Evolutionary conservation across 1,140 invertebrate species (phyloP), one percentile per base, ranked within the genome.

Genomic region (Aphidius gifuensis): DNA sequence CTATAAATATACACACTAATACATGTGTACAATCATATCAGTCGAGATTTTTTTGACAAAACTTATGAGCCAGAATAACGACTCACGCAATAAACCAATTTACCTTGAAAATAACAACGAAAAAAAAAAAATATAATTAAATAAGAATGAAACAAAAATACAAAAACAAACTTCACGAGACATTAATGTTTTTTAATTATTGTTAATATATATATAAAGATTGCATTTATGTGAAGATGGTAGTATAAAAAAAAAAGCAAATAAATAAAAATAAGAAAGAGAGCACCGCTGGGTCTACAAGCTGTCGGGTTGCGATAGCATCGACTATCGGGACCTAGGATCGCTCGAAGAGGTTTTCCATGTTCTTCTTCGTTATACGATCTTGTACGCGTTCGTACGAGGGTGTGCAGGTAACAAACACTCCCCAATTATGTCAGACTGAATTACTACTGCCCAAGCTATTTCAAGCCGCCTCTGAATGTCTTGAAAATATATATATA

Each of bases 341-440:
- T 79, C 78, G 72, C 69, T 69, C 67, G 66, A 74, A 80, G 72
- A 80, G 79, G 78, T 79, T 80, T 80, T 80, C 76, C 78, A 69
- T 80, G 79, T 80, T 78, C 74, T 72, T 76, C 70, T 75, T 79
- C 77, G 76, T 80, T 79, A 79, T 78, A 76, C 74, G 75, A 78
- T 80, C 74, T 78, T 74, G 72, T 74, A 74, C 69, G 71, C 70
- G 61, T 60, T 73, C 69, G 69, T 72, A 71, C 68, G 71, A 70
- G 70, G 71, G 71, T 74, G 74, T 74, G 74, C 74, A 78, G 75
- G 72, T 78, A 79, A 80, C 76, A 74, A 79, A 77, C 74, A 77
- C 71, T 40, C 77, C 74, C 74, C 72, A 80, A 79, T 80, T 80
- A 78, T 78, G 78, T 80, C 74, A 70, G 70, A 69, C 71, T 78